Evolutionary conservation across 2,888 invertebrate genomes (phyloP).

Genomic region (Philonicus albiceps): DNA sequence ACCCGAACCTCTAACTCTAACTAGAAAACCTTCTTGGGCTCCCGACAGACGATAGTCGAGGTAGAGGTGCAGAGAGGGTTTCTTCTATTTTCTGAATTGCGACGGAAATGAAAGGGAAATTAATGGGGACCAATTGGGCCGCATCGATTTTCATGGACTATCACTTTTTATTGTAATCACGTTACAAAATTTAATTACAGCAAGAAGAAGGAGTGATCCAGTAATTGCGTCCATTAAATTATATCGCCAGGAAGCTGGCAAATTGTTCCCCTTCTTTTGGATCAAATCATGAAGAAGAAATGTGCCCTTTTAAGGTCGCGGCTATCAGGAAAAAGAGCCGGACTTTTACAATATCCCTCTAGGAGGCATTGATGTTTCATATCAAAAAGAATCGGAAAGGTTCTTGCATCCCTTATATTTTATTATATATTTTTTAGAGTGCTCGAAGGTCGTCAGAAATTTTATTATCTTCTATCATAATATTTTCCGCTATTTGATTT

Average conservation of each 20-base stretch:
- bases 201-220: background rate
- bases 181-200: constrained; percentile 32
- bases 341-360: background rate
- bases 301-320: background rate
- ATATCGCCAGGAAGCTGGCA: constrained; percentile 15
- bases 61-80: background rate
- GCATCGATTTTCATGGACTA: constrained; percentile 16
- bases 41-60: background rate
- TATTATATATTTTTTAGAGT: background rate
- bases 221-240: constrained; percentile 23
- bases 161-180: constrained; percentile 34
- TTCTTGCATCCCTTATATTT: background rate
- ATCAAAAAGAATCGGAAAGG: background rate
- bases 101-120: constrained; percentile 43
- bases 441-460: background rate
- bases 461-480: background rate
- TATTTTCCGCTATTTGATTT: background rate
- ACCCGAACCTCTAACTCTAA: background rate
- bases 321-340: background rate
- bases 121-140: background rate
- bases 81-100: background rate
- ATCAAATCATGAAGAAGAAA: background rate
- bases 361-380: background rate
- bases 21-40: background rate
- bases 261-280: background rate